Evolutionary conservation across 2,113 vertebrate species (phyloP).

Genomic region (Chamaea fasciata): DNA sequence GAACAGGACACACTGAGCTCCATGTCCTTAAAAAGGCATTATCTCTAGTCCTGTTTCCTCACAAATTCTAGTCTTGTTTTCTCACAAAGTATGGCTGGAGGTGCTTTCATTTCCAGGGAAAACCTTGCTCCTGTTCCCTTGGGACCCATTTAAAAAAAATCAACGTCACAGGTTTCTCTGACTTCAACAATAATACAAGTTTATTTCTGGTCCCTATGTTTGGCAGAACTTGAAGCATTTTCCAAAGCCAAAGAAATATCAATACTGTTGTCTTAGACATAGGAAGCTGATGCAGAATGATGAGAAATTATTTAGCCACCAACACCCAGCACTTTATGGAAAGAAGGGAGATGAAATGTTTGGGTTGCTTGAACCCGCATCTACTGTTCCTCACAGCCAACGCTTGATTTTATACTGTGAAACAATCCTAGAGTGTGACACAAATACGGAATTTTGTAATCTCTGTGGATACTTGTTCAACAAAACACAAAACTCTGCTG

Average conservation of each 20-base stretch:
- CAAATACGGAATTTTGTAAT: not conserved
- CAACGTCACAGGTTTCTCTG: not conserved
- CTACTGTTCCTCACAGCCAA: not conserved
- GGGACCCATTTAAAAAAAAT: not conserved
- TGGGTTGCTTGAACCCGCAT: not conserved
- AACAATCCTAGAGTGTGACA: not conserved
- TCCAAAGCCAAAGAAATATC: not conserved
- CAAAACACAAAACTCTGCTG: not conserved
- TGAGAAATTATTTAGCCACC: not conserved
- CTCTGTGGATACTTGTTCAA: not conserved
- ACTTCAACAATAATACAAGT: not conserved
- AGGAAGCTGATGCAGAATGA: not conserved
- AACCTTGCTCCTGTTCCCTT: not conserved
- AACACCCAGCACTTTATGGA: not conserved
- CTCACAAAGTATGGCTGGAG: not conserved
- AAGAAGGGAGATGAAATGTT: not conserved
- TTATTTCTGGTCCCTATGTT: not conserved
- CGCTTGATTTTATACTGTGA: not conserved
- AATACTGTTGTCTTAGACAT: not conserved
- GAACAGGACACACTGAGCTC: not conserved
- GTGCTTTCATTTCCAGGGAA: not conserved
- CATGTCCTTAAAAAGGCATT: not conserved
- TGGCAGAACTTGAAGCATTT: not conserved
- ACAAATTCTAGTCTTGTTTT: not conserved
- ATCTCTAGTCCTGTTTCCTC: not conserved